Evolutionary conservation across 2,113 vertebrate species (phyloP), one percentile per base, ranked within the genome.

Genomic region (Otis tarda): DNA sequence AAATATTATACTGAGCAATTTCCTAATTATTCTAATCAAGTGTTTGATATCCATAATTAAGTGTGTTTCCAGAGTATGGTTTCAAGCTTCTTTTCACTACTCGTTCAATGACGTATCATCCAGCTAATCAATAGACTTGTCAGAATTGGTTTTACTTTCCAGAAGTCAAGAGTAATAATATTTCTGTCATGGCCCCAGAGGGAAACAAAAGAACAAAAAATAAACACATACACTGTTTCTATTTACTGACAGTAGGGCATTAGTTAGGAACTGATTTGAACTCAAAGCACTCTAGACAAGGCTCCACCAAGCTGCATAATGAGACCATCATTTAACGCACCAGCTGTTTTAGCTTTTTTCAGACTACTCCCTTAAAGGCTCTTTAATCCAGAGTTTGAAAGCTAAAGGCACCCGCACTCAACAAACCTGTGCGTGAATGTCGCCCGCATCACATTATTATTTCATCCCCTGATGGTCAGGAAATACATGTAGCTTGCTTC

Each of bases 401-500:
- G 75, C 31, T 69, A 86, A 84, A 90, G 71, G 59, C 33, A 82
- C 47, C 43, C 68, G 56, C 53, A 81, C 35, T 88, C 64, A 65
- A 85, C 77, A 95, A 81, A 78, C 49, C 78, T 53, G 35, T 60
- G 73, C 41, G 27, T 41, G 60, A 75, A 78, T 23, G 68, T 78
- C 15, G 2, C 60, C 45, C 21, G 17, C 50, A 87, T 89, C 33
- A 35, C 63, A 90, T 93, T 83, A 83, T 92, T 90, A 81, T 81
- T 84, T 84, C 8, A 49, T 69, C 53, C 30, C 75, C 61, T 89
- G 73, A 90, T 53, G 80, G 69, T 75, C 53, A 87, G 79, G 80
- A 96, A 95, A 95, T 77, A 71, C 47, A 87, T 25, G 56, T 47
- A 93, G 39, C 53, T 92, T 82, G 14, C 83, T 93, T 91, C 53